Evolutionary conservation across 2,113 vertebrate genomes (phyloP).

Genomic region (Carassius carassius): DNA sequence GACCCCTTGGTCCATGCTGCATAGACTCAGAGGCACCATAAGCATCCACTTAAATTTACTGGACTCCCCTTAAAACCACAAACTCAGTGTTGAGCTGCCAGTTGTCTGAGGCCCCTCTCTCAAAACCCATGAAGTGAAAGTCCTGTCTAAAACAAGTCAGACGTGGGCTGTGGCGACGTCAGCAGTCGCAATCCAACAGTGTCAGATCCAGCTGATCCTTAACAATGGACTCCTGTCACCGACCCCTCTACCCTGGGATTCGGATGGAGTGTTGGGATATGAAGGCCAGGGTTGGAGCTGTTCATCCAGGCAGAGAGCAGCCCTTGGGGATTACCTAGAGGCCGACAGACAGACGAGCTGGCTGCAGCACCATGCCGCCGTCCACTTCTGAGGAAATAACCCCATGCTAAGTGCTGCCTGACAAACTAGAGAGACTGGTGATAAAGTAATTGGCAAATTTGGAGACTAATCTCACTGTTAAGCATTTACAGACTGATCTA

Average conservation of each 20-base stretch:
- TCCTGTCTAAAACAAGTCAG: constrained; percentile 38
- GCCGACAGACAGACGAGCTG: constrained; percentile 43
- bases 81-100: constrained; percentile 49
- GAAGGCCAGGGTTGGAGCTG: constrained; percentile 31
- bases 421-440: constrained; percentile 33
- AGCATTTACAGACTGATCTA: constrained; percentile 35
- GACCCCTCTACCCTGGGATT: constrained; percentile 2
- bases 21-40: constrained; percentile 59
- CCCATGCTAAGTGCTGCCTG: constrained; percentile 48
- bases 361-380: constrained; percentile 18
- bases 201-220: constrained; percentile 14
- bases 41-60: constrained; percentile 59
- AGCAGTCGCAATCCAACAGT: neutral
- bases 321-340: constrained; percentile 34
- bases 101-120: constrained; percentile 35
- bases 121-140: constrained; percentile 45
- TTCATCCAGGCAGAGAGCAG: constrained; percentile 18
- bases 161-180: constrained; percentile 26
- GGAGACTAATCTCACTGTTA: constrained; percentile 39
- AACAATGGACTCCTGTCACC: constrained; percentile 40
- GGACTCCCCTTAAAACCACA: constrained; percentile 57
- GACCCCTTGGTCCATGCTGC: constrained; percentile 32
- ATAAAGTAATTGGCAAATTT: constrained; percentile 43
- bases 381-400: constrained; percentile 53
- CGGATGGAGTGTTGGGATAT: constrained; percentile 12